Base-by-base conservation (phyloP, 2,888 invertebrate species). In the Autographa gamma region DNA sequence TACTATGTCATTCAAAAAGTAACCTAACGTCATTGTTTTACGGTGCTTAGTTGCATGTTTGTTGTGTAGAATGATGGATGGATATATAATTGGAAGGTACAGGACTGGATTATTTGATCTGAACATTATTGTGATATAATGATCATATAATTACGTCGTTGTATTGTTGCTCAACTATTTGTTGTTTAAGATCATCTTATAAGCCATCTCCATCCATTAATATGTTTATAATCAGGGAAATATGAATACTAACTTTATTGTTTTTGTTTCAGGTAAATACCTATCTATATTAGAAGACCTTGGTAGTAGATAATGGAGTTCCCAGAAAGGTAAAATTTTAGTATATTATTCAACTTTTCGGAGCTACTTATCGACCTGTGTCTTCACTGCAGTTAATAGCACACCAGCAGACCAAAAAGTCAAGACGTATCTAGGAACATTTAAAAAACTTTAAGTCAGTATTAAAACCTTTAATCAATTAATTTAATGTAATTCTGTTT, bases 111-210 rank as follows among this genome's bases (percentile, higher is more conserved):
- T 66, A 69, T 60, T 67, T 63, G 61, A 60, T 32, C 41, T 19
- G 25, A 59, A 65, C 69, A 77, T 77, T 73, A 83, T 84, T 79
- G 77, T 79, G 75, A 70, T 62, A 63, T 84, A 75, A 84, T 84
- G 82, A 84, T 56, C 68, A 25, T 60, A 73, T 75, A 63, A 76
- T 79, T 74, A 76, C 71, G 74, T 73, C 78, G 63, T 71, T 84
- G 69, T 34, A 34, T 63, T 54, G 63, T 71, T 77, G 34, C 52
- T 25, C 48, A 69, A 65, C 59, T 19, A 6, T 16, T 34, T 32
- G 34, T 34, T 65, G 62, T 54, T 32, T 58, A 32, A 48, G n/a
- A 48, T 48, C 48, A 48, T 48, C 48, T n/a, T n/a, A 6, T n/a
- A 48, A n/a, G n/a, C 43, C 13, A 18, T 7, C 56, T 56, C 25